Conservation (phyloP, 2,888 invertebrate genomes). For the Scaptomyza tumidula region DNA sequence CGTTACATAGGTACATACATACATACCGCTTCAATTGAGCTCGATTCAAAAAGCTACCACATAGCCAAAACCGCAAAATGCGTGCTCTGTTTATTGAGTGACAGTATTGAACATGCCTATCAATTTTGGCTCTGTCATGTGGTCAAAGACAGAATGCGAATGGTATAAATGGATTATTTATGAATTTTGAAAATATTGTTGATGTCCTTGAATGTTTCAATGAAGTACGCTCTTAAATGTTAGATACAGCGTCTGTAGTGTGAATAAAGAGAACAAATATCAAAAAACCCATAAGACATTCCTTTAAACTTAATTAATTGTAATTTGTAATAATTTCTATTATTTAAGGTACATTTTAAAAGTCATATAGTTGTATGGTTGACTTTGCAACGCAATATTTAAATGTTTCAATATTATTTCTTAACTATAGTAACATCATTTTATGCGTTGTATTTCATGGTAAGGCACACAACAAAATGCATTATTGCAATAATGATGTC, state of each 20-base stretch:
- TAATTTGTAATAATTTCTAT: too few species aligned
- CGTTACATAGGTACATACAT: slow-evolving; percentile 19
- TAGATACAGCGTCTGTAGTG: not conserved
- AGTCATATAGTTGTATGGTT: too few species aligned
- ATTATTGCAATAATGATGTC: not conserved
- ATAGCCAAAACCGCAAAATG: slow-evolving; percentile 31
- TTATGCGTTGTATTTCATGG: too few species aligned
- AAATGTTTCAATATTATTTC: too few species aligned
- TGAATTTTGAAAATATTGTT: not conserved
- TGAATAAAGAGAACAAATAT: too few species aligned
- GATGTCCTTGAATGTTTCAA: slow-evolving; percentile 12
- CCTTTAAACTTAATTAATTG: too few species aligned
- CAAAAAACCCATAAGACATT: not conserved
- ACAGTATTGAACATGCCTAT: slow-evolving; percentile 32
- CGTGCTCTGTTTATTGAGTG: slow-evolving; percentile 37
- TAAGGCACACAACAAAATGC: not conserved
- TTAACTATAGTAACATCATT: not conserved
- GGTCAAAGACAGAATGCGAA: slow-evolving; percentile 7
- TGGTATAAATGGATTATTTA: slow-evolving; percentile 22
- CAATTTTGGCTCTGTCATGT: slow-evolving; percentile 21
- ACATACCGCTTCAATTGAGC: not conserved
- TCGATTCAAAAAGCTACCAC: not conserved
- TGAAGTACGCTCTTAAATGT: not conserved
- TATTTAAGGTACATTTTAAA: too few species aligned
- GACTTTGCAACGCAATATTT: too few species aligned